Conservation (phyloP, 2,797 vertebrate genomes). For the Epinephelus awoara region DNA sequence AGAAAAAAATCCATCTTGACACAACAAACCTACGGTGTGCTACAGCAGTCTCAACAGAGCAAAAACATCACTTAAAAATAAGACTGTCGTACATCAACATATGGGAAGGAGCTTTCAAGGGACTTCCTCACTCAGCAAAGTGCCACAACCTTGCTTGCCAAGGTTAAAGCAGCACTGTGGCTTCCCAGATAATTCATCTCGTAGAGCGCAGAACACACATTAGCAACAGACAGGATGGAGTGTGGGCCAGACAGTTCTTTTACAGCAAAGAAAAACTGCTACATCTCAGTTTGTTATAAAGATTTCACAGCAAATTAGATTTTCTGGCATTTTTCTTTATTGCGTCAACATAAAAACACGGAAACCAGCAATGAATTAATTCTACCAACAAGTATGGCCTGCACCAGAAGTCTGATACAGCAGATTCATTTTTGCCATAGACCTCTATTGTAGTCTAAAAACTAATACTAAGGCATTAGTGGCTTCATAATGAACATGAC, state of each 20-base stretch:
- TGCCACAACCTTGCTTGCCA: constrained; percentile 68
- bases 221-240: constrained; percentile 37
- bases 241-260: constrained; percentile 8
- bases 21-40: constrained; percentile 58
- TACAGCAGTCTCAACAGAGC: constrained; percentile 70
- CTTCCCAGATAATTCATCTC: constrained; percentile 65
- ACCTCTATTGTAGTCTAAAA: neutral
- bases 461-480: neutral
- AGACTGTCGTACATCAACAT: constrained; percentile 74
- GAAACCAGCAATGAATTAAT: neutral
- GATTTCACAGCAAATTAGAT: neutral
- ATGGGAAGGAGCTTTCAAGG: constrained; percentile 71
- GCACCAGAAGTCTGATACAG: neutral
- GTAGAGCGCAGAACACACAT: constrained; percentile 48
- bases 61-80: constrained; percentile 78
- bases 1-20: constrained; percentile 58
- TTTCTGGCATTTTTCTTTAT: neutral
- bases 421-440: neutral
- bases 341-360: neutral
- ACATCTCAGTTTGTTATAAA: neutral
- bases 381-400: neutral
- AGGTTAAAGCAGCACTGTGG: constrained; percentile 76
- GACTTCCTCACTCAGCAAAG: constrained; percentile 72
- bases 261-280: neutral
- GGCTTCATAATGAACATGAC: neutral